phyloP scores from a whole-genome alignment of 2,888 invertebrate species.

The Melanotus villosus region DNA sequence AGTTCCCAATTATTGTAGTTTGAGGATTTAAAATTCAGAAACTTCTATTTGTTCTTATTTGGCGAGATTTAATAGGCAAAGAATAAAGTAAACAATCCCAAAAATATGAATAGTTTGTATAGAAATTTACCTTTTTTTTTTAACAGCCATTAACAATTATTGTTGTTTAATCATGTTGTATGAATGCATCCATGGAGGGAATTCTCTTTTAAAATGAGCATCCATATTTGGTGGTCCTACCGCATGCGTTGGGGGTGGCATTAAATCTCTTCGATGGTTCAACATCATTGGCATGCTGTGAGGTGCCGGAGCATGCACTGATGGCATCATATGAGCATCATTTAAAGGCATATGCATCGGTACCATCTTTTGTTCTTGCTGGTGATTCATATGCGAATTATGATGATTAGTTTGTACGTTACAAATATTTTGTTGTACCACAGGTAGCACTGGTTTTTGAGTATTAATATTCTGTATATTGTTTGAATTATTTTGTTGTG shows the following conservation, averaged over 20 bases:
- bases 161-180: slow-evolving; percentile 41
- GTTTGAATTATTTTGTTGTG: not conserved
- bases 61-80: no score
- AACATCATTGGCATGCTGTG: slow-evolving; percentile 54
- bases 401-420: slow-evolving; percentile 24
- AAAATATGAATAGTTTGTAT: no score
- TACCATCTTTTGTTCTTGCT: slow-evolving; percentile 52
- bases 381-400: slow-evolving; percentile 43
- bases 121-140: no score
- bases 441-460: slow-evolving; percentile 24
- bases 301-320: slow-evolving; percentile 39
- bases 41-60: no score
- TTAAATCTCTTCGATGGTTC: slow-evolving; percentile 50
- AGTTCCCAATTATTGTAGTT: no score
- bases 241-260: slow-evolving; percentile 46
- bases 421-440: slow-evolving; percentile 36
- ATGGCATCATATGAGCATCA: slow-evolving; percentile 53
- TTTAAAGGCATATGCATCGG: slow-evolving; percentile 53
- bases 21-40: no score
- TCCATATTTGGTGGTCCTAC: slow-evolving; percentile 52
- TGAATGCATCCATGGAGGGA: slow-evolving; percentile 52
- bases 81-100: no score
- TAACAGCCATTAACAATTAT: not conserved
- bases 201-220: slow-evolving; percentile 41
- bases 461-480: not conserved